These are phyloP conservation scores for Gallinago paraguaiae DNA, from an alignment of 2,113 vertebrate genomes.

Conservation along the genomic window DNA sequence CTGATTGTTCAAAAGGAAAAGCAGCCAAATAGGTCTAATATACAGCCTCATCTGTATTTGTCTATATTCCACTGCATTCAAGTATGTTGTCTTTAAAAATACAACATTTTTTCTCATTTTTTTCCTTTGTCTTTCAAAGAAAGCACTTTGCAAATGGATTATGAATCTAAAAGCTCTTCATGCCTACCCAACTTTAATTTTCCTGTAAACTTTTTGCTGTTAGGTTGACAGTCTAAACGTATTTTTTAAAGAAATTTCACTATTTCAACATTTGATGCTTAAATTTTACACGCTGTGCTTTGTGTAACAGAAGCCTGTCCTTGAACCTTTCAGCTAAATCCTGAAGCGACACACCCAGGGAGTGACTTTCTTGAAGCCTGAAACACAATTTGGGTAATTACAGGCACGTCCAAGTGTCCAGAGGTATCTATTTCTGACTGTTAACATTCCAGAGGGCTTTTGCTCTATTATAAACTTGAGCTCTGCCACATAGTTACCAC, in stretches of 20 bases:
- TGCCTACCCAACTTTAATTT: background rate
- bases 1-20: background rate
- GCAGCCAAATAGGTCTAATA: background rate
- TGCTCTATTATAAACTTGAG: slow-evolving; percentile 6
- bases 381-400: slow-evolving; percentile 36
- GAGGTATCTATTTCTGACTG: slow-evolving; percentile 46
- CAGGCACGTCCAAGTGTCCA: slow-evolving; percentile 50
- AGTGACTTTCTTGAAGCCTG: slow-evolving; percentile 1
- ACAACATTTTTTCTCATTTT: background rate
- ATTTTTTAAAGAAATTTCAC: background rate
- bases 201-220: background rate
- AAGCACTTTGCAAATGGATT: background rate
- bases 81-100: background rate
- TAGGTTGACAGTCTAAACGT: background rate
- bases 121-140: background rate
- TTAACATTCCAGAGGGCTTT: slow-evolving; percentile 25
- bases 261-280: background rate
- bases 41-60: background rate
- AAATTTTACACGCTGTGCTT: background rate
- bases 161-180: background rate
- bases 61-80: background rate
- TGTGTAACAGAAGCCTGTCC: background rate
- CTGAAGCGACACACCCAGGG: background rate
- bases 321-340: background rate
- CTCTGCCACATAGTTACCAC: background rate